Base-by-base conservation (phyloP, 2,797 vertebrate genomes). In the Anableps anableps region DNA sequence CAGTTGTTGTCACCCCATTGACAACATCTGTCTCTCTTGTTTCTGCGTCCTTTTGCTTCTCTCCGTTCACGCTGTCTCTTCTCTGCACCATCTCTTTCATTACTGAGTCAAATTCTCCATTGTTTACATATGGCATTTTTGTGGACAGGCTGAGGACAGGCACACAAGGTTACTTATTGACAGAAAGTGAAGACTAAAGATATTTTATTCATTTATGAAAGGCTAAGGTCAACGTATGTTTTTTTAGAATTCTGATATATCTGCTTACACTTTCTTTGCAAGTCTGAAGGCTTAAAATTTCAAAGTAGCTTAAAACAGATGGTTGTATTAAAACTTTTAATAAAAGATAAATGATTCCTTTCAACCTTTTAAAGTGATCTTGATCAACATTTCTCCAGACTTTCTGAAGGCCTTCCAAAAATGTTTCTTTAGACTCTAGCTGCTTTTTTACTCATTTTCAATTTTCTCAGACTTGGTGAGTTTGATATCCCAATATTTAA, bases 61-160 rank as follows among this genome's bases (percentile, higher is more conserved):
- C 91, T 47, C 75, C 55, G 2, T 93, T 91, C 50, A 43, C 53
- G 11, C 72, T 45, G 31, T 90, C 77, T 45, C 58, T 66, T 78
- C 86, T 75, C 29, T n/a, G 75, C 74, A 64, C 78, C 5, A 43
- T 23, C 21, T 91, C 90, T 1, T 89, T 91, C 80, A 85, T 53
- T 5, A 81, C 13, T 19, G 75, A 84, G 2, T 90, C 91, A 78
- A 90, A 85, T 23, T 80, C 92, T 58, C 68, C 72, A 38, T 76
- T 89, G 86, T 83, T 91, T 48, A 83, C 36, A 73, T 85, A 77
- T 0, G 55, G 68, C 55, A 77, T 64, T 85, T 91, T 91, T 83
- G 82, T 86, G 76, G 91, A 84, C 87, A 86, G 77, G 82, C 92
- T 94, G 84, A 26, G 29, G 77, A 88, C 0, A 89, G 80, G 45